A percentile compares a stretch with the other conserved stretches of the same genome.
Evolutionary conservation across 2,888 invertebrate genomes (phyloP).

Genomic region (Sminthurides aquaticus): DNA sequence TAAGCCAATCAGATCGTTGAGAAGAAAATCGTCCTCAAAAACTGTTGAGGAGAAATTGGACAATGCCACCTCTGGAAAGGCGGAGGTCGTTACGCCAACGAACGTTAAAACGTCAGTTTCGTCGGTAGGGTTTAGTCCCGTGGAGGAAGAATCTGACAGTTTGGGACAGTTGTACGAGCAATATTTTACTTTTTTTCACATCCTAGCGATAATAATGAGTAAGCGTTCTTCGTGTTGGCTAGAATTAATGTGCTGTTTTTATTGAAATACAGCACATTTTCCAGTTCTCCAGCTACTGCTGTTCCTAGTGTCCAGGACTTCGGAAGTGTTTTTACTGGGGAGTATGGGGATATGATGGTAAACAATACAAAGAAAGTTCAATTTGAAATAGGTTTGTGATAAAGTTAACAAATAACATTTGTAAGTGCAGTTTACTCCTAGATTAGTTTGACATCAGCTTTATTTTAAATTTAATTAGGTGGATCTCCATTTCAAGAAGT

Average conservation of each 20-base stretch:
- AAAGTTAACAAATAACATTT: too few species aligned
- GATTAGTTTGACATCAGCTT: too few species aligned
- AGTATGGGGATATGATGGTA: conserved; percentile 28
- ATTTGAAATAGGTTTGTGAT: conserved; percentile 44
- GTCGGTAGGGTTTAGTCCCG: background rate
- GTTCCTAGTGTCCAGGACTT: too few species aligned
- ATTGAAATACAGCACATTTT: too few species aligned
- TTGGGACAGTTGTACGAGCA: too few species aligned
- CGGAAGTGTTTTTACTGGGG: background rate
- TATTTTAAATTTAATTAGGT: too few species aligned
- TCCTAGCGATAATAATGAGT: too few species aligned
- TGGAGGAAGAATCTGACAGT: background rate
- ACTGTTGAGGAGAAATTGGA: background rate
- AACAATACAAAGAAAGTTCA: conserved; percentile 43
- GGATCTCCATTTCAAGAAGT: conserved; percentile 19
- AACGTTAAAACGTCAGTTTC: background rate
- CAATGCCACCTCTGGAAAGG: background rate
- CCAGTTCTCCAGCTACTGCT: too few species aligned
- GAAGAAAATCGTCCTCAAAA: background rate
- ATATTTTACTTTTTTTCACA: too few species aligned
- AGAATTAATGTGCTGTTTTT: too few species aligned
- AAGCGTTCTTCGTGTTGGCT: too few species aligned
- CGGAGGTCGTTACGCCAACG: background rate
- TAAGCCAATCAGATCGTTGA: conserved; percentile 52
- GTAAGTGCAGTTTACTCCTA: too few species aligned